phyloP scores from a whole-genome alignment of 2,113 vertebrate genomes.

The Macrotus californicus region DNA sequence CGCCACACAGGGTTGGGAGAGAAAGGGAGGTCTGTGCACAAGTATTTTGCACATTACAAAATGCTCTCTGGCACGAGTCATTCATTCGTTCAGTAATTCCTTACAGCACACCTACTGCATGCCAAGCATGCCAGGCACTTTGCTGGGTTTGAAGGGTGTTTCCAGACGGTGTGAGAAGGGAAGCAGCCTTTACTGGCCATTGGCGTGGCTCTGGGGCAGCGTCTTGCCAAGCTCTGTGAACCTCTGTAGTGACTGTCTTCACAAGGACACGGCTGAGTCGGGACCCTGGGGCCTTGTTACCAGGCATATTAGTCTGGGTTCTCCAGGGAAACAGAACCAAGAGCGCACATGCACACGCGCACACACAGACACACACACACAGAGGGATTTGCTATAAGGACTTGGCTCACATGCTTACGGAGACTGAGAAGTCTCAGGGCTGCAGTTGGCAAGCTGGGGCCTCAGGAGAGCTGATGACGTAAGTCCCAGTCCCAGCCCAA shows the following conservation, averaged over 20 bases:
- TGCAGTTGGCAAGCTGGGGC: not conserved
- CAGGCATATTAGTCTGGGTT: not conserved
- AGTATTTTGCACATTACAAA: not conserved
- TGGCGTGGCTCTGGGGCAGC: not conserved
- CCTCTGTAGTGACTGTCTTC: not conserved
- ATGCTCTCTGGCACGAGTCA: not conserved
- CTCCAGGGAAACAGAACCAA: not conserved
- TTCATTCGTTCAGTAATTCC: not conserved
- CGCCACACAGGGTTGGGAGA: too few relatives aligned
- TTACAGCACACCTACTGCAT: not conserved
- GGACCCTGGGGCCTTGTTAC: not conserved
- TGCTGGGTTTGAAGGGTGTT: not conserved
- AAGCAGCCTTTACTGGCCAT: not conserved
- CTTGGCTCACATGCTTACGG: not conserved
- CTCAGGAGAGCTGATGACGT: not conserved
- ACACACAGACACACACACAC: not conserved
- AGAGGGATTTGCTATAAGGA: not conserved
- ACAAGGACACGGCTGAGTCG: not conserved
- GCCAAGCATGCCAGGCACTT: not conserved
- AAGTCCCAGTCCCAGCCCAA: not conserved
- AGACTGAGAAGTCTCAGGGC: not conserved
- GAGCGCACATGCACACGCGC: accelerated
- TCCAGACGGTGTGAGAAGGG: not conserved
- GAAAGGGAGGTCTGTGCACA: not conserved
- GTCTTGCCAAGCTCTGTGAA: not conserved